Percentiles rank a stretch among this genome's conserved stretches.
phyloP scores from a whole-genome alignment of 2,888 invertebrate species.

The Tetragonula carbonaria region DNA sequence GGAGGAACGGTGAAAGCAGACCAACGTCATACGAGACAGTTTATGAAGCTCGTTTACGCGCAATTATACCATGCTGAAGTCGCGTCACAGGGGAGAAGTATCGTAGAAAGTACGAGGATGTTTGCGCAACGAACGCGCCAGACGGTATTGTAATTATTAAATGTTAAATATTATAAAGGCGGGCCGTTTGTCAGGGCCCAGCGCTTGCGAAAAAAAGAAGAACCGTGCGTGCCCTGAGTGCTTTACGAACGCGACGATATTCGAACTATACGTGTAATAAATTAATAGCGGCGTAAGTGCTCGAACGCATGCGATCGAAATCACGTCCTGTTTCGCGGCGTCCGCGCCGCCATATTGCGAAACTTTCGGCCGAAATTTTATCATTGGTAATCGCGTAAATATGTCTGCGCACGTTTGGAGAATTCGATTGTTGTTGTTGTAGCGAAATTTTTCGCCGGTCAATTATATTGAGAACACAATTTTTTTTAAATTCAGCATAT shows the following conservation, averaged over 20 bases:
- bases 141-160: constrained; percentile 30
- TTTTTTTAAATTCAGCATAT: too few relatives aligned
- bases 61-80: constrained; percentile 6
- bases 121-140: constrained; percentile 4
- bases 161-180: constrained; percentile 26
- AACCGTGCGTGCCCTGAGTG: constrained; percentile 11
- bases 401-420: background rate
- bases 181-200: constrained; percentile 6
- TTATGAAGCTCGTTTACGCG: constrained; percentile 25
- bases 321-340: background rate
- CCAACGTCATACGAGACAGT: constrained; percentile 19
- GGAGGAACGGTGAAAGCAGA: constrained; percentile 7
- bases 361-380: background rate
- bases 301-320: constrained; percentile 18
- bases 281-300: constrained; percentile 14
- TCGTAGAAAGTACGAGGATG: constrained; percentile 15
- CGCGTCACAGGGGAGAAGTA: constrained; percentile 6
- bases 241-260: constrained; percentile 18
- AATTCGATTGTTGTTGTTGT: background rate
- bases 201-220: constrained; percentile 1
- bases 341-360: background rate
- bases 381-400: background rate
- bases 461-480: too few relatives aligned
- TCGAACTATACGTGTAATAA: constrained; percentile 5
- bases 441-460: too few relatives aligned